Evolutionary conservation across 1,140 invertebrate species (phyloP), one percentile per base, ranked within the genome.

Genomic region (Odontomachus brunneus): DNA sequence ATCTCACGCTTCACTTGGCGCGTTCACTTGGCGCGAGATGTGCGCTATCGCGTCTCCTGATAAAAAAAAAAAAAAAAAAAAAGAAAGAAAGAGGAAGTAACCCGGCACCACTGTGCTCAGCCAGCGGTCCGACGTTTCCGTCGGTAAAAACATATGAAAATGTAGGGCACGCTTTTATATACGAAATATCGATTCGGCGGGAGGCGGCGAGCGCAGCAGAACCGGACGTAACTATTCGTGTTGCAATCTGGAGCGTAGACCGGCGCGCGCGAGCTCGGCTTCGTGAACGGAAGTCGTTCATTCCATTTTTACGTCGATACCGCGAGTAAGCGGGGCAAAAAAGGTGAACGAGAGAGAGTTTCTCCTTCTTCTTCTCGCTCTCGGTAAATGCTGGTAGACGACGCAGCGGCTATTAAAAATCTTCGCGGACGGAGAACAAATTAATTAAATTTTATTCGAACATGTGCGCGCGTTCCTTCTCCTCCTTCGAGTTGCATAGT

Each of bases 81-180:
- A n/a, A n/a, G n/a, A n/a, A n/a, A 49, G 33, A 65, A 48, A 48
- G 11, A 15, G 33, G 5, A 33, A 74, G 33, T 71, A 80, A 80
- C 75, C 57, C 14, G n/a, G 66, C 69, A 33, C 69, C 75, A n/a
- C 0, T 4, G 38, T 11, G 9, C 33, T 14, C 65, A 17, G 24
- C n/a, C n/a, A n/a, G n/a, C n/a, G 26, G 51, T 71, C n/a, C 33
- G 53, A 71, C 65, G 67, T 80, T 80, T 71, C 9, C 53, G n/a
- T 14, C n/a, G 65, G 75, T 38, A 69, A 80, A 78, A 80, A 80
- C 74, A 76, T 69, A 71, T 80, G 75, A 80, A 71, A 80, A 80
- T 80, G 51, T 71, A 53, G 75, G 24, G 14, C 65, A 71, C 51
- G 65, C 75, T 71, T 80, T 80, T 69, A 48, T 57, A 57, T 71